Conservation (phyloP, 2,113 vertebrate species). For the Propithecus coquereli region DNA sequence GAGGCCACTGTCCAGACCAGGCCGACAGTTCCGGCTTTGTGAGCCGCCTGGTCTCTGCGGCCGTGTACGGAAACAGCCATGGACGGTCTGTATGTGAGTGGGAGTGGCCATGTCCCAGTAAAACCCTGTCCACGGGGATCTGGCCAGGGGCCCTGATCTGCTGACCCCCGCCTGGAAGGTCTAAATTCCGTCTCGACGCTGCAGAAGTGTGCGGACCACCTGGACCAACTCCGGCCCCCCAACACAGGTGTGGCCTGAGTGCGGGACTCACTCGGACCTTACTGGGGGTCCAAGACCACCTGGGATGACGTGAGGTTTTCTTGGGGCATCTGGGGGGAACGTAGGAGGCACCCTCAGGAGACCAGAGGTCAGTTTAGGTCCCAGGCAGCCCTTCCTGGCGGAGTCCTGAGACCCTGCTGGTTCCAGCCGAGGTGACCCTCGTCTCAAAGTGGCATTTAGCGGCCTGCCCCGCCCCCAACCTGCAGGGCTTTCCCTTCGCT, state of each 20-base stretch:
- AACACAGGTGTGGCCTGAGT: fast-evolving
- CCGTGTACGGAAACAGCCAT: neutral
- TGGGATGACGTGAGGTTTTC: fast-evolving
- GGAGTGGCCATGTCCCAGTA: fast-evolving
- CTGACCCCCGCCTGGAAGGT: fast-evolving
- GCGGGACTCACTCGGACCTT: neutral
- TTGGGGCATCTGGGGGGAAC: neutral
- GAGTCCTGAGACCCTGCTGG: neutral
- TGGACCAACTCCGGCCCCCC: neutral
- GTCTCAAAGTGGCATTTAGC: neutral
- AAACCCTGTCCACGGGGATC: fast-evolving
- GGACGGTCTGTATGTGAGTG: fast-evolving
- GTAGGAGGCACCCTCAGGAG: neutral
- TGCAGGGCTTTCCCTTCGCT: too few relatives aligned
- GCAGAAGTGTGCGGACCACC: neutral
- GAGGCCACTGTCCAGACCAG: neutral
- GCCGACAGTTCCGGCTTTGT: fast-evolving
- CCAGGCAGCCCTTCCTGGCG: fast-evolving
- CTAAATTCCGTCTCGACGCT: fast-evolving
- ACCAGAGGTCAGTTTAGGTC: neutral
- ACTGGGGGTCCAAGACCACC: too few relatives aligned
- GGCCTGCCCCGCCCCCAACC: too few relatives aligned
- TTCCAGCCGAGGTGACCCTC: neutral
- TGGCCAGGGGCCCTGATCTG: neutral
- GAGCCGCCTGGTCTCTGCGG: neutral